Base-by-base conservation (phyloP, 2,113 vertebrate species). In the Menura novaehollandiae region DNA sequence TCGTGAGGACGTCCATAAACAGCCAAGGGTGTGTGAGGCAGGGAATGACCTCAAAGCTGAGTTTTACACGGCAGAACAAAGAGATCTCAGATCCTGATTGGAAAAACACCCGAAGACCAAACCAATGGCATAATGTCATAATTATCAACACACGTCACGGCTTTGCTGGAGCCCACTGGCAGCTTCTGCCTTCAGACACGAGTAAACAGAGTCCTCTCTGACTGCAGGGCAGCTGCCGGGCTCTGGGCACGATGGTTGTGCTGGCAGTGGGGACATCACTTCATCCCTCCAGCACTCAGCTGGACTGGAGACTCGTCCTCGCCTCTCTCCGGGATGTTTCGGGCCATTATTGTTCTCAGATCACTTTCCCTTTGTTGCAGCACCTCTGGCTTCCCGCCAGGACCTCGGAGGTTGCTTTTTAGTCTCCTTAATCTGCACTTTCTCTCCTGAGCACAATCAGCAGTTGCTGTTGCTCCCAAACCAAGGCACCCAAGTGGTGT, bases 91-190 rank as follows among this genome's bases (percentile, higher is more conserved):
- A 52, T 32, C 53, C 71, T 95, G 80, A 91, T 90, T 72, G 85
- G 56, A 96, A 97, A 97, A 97, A 94, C 91, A 94, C 63, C 28
- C 67, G 8, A 26, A 56, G 63, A 80, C 84, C 78, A 58, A 89
- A 81, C 11, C 18, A 53, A 59, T 47, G 88, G 85, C 93, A 73
- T 30, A 74, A 85, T 51, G 30, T 92, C 84, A 46, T 28, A 44
- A 78, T 85, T 35, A 72, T 23, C 88, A 76, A 32, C 60, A 37
- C 59, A 12, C 75, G 62, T 96, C 97, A 95, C 11, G 15, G 27
- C 1, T 28, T 18, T 86, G 92, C 81, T 77, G 83, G 84, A 96
- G 89, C n/a, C 41, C 47, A 33, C 83, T 83, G 13, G 6, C 44
- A 15, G 68, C 85, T 93, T 35, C 69, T 93, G 77, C 60, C 76